Base-by-base conservation (phyloP, 1,140 invertebrate genomes). In the Heliconius congener region DNA sequence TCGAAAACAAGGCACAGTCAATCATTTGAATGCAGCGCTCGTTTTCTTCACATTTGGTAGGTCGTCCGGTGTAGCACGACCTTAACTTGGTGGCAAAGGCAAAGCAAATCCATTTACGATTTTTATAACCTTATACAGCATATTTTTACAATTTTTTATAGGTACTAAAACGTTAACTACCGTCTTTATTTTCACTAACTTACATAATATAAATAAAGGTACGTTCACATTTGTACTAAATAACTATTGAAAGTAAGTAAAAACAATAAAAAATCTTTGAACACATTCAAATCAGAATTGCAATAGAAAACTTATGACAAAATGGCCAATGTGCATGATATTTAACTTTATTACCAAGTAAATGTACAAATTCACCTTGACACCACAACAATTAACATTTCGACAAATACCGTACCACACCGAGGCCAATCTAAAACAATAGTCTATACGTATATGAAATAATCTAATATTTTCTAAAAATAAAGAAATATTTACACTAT, bases 11-110 rank as follows among this genome's bases (percentile, higher is more conserved):
- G 71, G 72, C 75, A 60, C 19, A 74, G 71, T 39, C 75, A 76
- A 81, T 77, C 74, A 76, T 85, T 81, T 76, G 76, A 46, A 86
- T 85, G 82, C 83, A 71, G 30, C 57, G 23, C 80, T 57, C 78
- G 83, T 79, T 74, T 75, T 78, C 79, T 79, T 86, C 81, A 78
- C 74, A 81, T 86, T 86, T 85, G 85, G 85, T 85, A 81, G 85
- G 85, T 86, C 85, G 81, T 86, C 85, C 85, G 85, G 85, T 82
- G 80, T 75, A 73, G 57, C 37, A 50, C 74, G 81, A 86, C 83
- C 85, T 86, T 83, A 85, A 57, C 78, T 85, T 77, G 70, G 66
- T 82, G 60, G 82, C 72, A 79, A 80, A 81, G 81, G 73, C 74
- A 52, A 83, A 71, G 80, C 55, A 74, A 82, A 78, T 76, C 81